A percentile compares a stretch with the other conserved stretches of the same genome.
phyloP scores from a whole-genome alignment of 2,113 vertebrate genomes.

The Poicephalus meyeri region DNA sequence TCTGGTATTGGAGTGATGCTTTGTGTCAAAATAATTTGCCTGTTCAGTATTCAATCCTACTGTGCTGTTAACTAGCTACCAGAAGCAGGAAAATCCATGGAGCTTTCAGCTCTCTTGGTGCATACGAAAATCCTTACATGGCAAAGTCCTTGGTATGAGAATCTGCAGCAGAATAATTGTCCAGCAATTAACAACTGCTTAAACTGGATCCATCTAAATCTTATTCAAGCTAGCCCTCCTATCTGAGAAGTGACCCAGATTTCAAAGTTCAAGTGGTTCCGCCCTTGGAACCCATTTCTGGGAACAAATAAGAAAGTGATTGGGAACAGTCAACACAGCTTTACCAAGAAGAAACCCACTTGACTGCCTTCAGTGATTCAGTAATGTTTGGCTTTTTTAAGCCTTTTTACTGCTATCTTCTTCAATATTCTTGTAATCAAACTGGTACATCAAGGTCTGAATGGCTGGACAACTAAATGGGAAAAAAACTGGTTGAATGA shows the following conservation, averaged over 20 bases:
- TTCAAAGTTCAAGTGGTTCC: neutral
- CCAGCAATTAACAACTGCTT: neutral
- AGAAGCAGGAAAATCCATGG: neutral
- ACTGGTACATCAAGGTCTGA: neutral
- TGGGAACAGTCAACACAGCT: neutral
- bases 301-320: neutral
- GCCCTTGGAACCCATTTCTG: neutral
- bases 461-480: neutral
- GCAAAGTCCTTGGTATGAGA: neutral
- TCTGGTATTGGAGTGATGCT: neutral
- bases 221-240: neutral
- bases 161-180: neutral
- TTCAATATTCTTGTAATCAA: neutral
- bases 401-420: neutral
- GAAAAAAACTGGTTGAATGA: neutral
- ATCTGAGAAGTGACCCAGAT: neutral
- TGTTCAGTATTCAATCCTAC: neutral
- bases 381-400: neutral
- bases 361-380: neutral
- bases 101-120: neutral
- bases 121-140: neutral
- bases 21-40: neutral
- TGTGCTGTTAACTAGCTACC: neutral
- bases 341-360: neutral
- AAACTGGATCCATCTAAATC: neutral